phyloP scores from a whole-genome alignment of 2,797 vertebrate genomes.

The Tiaroga cobitis region DNA sequence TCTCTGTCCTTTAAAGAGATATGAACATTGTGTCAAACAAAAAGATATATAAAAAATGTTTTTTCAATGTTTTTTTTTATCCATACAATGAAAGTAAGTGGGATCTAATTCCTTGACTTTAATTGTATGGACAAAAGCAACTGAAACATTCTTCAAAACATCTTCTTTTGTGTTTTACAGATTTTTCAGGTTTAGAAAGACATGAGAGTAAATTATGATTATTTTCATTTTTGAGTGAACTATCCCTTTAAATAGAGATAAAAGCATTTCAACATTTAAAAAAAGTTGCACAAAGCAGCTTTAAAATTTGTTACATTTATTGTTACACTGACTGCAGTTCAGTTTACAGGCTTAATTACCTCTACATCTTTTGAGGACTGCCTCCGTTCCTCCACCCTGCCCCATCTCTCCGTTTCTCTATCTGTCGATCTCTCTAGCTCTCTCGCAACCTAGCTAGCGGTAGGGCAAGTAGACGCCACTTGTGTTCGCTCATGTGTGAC shows the following conservation, averaged over 20 bases:
- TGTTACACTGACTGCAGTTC: conserved; percentile 14
- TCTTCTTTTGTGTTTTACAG: conserved; percentile 1
- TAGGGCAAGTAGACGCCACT: conserved; percentile 73
- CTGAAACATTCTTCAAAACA: neutral
- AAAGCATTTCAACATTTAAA: neutral
- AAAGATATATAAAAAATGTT: neutral
- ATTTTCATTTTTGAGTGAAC: neutral
- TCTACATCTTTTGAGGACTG: conserved; percentile 46
- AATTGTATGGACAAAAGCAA: neutral
- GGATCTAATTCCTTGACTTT: neutral
- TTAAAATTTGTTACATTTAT: neutral
- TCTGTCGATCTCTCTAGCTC: conserved; percentile 46
- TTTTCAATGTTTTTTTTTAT: neutral
- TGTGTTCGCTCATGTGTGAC: conserved; percentile 82
- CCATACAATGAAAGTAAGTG: neutral
- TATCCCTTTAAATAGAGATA: neutral
- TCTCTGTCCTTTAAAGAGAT: neutral
- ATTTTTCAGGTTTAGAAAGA: neutral
- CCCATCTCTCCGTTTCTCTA: conserved; percentile 29
- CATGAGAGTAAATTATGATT: neutral
- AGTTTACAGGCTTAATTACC: conserved; percentile 45
- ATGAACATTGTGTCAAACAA: neutral
- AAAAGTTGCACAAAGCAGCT: neutral
- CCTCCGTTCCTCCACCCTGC: conserved; percentile 31
- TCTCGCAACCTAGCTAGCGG: conserved; percentile 64